A percentile compares a stretch with the other conserved stretches of the same genome.
Evolutionary conservation across 2,797 vertebrate genomes (phyloP).

Genomic region (Onychomys arenicola): DNA sequence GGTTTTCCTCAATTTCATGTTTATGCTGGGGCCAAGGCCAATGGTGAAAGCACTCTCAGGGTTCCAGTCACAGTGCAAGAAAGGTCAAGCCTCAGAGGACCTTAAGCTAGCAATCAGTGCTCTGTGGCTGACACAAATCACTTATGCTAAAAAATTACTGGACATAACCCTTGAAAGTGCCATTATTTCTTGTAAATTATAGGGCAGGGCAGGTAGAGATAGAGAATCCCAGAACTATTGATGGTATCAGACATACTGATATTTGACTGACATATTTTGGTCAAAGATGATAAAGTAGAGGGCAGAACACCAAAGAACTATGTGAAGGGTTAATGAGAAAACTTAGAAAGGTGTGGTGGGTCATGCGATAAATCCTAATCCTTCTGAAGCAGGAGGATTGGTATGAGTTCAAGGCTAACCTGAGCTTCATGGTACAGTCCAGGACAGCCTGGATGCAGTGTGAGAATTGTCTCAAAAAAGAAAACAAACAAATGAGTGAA

Average conservation of each 20-base stretch:
- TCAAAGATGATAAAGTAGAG: background rate
- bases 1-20: background rate
- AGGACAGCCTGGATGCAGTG: background rate
- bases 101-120: background rate
- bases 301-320: background rate
- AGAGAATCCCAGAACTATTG: background rate
- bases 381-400: background rate
- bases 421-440: too few species aligned
- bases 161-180: background rate
- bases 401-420: background rate
- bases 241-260: background rate
- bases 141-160: background rate
- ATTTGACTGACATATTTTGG: background rate
- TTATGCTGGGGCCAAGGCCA: background rate
- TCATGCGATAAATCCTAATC: background rate
- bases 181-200: background rate
- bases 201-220: background rate
- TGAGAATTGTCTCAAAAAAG: background rate
- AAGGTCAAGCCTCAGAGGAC: background rate
- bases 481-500: background rate
- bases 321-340: background rate
- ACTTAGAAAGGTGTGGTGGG: background rate
- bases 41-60: background rate
- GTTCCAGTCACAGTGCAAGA: background rate
- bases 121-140: background rate